Percentiles rank a stretch among this genome's conserved stretches.
Evolutionary conservation across 2,113 vertebrate species (phyloP).

Genomic region (Catagonus wagneri): DNA sequence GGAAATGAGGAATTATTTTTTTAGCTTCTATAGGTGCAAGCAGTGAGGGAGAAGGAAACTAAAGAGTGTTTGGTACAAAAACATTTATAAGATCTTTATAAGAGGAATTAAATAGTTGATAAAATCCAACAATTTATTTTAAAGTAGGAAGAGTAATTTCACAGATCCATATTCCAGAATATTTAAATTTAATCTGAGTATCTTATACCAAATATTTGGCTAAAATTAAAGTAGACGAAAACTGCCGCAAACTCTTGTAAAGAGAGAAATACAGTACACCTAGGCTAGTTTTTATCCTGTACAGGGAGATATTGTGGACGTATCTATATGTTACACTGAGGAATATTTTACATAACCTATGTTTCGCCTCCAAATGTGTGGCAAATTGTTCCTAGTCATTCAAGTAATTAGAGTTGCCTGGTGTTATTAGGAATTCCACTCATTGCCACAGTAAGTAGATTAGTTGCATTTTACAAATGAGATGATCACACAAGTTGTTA

Average conservation of each 20-base stretch:
- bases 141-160: slow-evolving; percentile 16
- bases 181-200: slow-evolving; percentile 25
- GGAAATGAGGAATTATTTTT: not conserved
- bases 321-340: not conserved
- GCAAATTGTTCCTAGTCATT: slow-evolving; percentile 62
- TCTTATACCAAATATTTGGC: not conserved
- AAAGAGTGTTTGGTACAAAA: not conserved
- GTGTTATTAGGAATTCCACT: slow-evolving; percentile 67
- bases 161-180: not conserved
- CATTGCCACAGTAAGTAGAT: slow-evolving; percentile 61
- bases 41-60: not conserved
- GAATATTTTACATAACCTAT: not conserved
- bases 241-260: not conserved
- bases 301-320: not conserved
- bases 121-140: slow-evolving; percentile 16
- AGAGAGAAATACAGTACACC: not conserved
- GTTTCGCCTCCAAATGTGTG: slow-evolving; percentile 13
- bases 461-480: slow-evolving; percentile 73
- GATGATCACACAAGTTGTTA: slow-evolving; percentile 69
- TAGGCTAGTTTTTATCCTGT: not conserved
- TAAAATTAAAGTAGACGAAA: not conserved
- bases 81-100: not conserved
- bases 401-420: slow-evolving; percentile 70
- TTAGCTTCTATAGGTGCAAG: not conserved
- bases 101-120: not conserved